Base-by-base conservation (phyloP, 2,888 invertebrate genomes). In the Danaus chrysippus region DNA sequence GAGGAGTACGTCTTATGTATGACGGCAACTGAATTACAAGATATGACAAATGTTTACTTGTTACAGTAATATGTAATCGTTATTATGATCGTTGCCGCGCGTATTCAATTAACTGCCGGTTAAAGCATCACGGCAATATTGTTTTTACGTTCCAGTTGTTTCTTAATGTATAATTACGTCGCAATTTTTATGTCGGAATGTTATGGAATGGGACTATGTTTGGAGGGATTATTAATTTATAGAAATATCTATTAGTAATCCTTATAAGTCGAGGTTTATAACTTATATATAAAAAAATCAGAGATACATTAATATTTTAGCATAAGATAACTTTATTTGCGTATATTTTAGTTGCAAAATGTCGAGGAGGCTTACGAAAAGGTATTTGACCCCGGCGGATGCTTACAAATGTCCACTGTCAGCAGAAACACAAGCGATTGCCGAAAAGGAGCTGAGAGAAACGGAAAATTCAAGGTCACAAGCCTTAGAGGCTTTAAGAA, bases 371-470 rank as follows among this genome's bases (percentile, higher is more conserved):
- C 75, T 82, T 23, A 78, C 76, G 17, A 89, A 87, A 66, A 86
- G 91, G 41, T 83, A 82, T 89, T 86, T 94, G 69, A 93, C 93
- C 9, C 91, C 92, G 49, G 92, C 92, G 1, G 94, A 95, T 69
- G 92, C 92, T 19, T 95, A 95, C 82, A 81, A 86, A 10, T 94
- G 94, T 73, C 81, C 87, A 0, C 84, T 95, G 46, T 87, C 93
- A 1, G 83, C 85, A 56, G 94, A 94, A 54, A 93, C 93, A 1
- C 93, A 93, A 75, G 83, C 87, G 60, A 79, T 95, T 6, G 95
- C 95, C 0, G 92, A 92, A 72, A 91, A 92, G 54, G 93, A 95
- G 76, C 90, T 95, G 12, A 82, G 94, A 34, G 95, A 96, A 77
- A 94, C 94, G n/a, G 91, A 92, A 13, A 92, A 90, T 66, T 86